A percentile compares a stretch with the other conserved stretches of the same genome.
phyloP scores from a whole-genome alignment of 2,888 invertebrate genomes.

The Lysandra bellargus region DNA sequence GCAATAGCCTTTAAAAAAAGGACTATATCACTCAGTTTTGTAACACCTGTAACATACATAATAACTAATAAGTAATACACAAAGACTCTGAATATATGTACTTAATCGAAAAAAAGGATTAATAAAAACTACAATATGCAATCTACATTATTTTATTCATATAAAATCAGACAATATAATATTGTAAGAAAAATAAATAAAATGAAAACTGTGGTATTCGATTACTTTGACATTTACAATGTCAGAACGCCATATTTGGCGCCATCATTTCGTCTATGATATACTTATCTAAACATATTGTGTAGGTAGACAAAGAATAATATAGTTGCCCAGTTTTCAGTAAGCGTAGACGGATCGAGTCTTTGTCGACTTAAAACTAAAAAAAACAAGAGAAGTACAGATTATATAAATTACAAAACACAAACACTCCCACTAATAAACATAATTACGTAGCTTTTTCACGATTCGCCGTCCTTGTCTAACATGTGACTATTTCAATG shows the following conservation, averaged over 20 bases:
- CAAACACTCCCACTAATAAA: not conserved
- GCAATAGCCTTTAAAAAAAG: too few relatives aligned
- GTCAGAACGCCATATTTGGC: constrained; percentile 1
- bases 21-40: too few relatives aligned
- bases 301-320: not conserved
- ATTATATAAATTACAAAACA: constrained; percentile 7
- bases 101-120: not conserved
- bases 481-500: too few relatives aligned
- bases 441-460: not conserved
- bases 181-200: constrained; percentile 19
- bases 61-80: constrained; percentile 40
- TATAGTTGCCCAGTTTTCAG: constrained; percentile 18
- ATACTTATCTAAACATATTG: not conserved
- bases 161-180: constrained; percentile 23
- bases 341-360: constrained; percentile 30
- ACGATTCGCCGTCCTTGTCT: too few relatives aligned
- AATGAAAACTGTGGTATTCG: not conserved
- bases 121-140: constrained; percentile 1
- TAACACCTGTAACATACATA: too few relatives aligned
- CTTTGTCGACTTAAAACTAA: constrained; percentile 25
- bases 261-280: not conserved
- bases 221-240: constrained; percentile 8
- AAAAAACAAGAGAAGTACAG: not conserved
- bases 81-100: constrained; percentile 38
- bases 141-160: constrained; percentile 15